Percentiles rank a stretch among this genome's conserved stretches.
Conservation (phyloP, 2,888 invertebrate genomes). For the Heliconius sara region DNA sequence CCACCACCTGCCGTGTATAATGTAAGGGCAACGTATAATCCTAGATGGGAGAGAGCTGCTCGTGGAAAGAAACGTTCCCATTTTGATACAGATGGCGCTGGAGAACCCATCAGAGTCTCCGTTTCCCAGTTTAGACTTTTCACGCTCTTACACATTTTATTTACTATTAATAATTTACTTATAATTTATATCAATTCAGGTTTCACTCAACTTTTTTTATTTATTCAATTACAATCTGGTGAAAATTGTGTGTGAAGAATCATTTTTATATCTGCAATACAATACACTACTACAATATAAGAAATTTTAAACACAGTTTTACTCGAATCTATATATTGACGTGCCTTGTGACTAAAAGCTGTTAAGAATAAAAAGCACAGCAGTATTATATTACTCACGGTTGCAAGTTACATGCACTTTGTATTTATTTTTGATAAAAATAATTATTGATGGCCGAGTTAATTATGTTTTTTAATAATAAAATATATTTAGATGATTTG, state of each 20-base stretch:
- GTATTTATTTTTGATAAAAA: constrained; percentile 7
- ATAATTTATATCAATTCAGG: not conserved
- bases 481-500: not conserved
- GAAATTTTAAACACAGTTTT: not conserved
- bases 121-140: constrained; percentile 79
- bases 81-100: constrained; percentile 62
- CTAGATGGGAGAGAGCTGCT: constrained; percentile 88
- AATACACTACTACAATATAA: not conserved
- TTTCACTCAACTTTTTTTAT: not conserved
- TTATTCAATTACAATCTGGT: not conserved
- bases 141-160: constrained; percentile 71
- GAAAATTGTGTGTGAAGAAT: not conserved
- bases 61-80: constrained; percentile 86
- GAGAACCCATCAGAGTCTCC: constrained; percentile 78
- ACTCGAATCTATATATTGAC: not conserved
- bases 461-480: not conserved
- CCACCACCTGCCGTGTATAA: constrained; percentile 91
- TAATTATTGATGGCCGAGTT: not conserved
- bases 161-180: not conserved
- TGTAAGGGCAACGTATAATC: constrained; percentile 89
- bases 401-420: constrained; percentile 36
- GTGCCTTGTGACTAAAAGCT: constrained; percentile 36
- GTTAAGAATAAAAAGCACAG: constrained; percentile 31
- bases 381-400: constrained; percentile 30
- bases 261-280: constrained; percentile 39